Conservation (phyloP, 23 tunicate genomes). For the Corella eumyota region DNA sequence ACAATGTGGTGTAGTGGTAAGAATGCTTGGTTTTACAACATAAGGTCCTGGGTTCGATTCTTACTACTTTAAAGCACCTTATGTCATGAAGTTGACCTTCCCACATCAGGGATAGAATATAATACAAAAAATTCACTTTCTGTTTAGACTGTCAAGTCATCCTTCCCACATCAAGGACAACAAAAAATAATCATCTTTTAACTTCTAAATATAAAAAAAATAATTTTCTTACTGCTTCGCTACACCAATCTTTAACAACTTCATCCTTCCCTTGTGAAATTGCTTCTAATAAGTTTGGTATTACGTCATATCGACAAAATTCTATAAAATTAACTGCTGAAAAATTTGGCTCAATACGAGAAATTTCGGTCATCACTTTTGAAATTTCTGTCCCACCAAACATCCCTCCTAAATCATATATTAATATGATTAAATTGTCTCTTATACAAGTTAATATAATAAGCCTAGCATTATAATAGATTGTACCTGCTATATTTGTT, state of each 20-base stretch:
- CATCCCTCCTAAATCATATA: slow-evolving; percentile 37
- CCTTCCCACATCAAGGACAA: too few relatives aligned
- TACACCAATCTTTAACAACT: slow-evolving; percentile 85
- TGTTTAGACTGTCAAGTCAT: too few relatives aligned
- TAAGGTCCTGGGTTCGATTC: too few relatives aligned
- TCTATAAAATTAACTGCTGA: slow-evolving; percentile 49
- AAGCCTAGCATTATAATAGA: slow-evolving; percentile 1
- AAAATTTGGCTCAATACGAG: slow-evolving; percentile 65
- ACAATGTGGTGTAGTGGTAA: too few relatives aligned
- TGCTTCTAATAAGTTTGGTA: slow-evolving; percentile 84
- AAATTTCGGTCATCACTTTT: slow-evolving; percentile 75
- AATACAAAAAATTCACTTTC: too few relatives aligned
- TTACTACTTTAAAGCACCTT: too few relatives aligned
- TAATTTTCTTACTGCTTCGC: slow-evolving; percentile 56
- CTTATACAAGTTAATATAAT: not conserved
- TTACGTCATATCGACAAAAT: slow-evolving; percentile 53
- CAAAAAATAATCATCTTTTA: too few relatives aligned
- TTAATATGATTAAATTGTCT: not conserved
- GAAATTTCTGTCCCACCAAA: slow-evolving; percentile 88
- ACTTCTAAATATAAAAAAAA: not conserved
- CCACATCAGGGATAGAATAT: too few relatives aligned
- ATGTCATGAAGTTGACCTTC: too few relatives aligned
- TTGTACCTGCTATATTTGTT: slow-evolving; percentile 50
- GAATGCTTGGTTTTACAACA: too few relatives aligned
- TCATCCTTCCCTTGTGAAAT: slow-evolving; percentile 53